Base-by-base conservation (phyloP, 1,140 invertebrate species). In the Penaeus chinensis region DNA sequence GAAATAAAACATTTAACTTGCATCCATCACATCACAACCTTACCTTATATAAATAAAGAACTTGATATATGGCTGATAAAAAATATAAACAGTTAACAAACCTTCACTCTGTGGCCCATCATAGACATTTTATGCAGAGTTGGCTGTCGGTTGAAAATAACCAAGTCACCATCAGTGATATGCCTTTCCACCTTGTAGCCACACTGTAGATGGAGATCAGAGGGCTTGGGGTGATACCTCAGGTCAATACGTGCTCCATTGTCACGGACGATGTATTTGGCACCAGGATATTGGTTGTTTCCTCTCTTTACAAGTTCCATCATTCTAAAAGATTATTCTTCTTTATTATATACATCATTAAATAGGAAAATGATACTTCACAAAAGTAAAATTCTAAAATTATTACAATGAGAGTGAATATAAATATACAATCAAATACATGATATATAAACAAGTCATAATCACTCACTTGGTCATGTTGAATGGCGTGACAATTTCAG, bases 71-170 rank as follows among this genome's bases (percentile, higher is more conserved):
- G 11, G 47, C 47, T 47, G 11, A 47, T 47, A 13, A 7, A 47
- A 10, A 3, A 47, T 47, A 47, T 13, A 47, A 7, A 47, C 47
- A 47, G 47, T 47, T 47, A 7, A 37, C 77, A 85, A 89, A 91
- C 97, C 93, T 99, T 99, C 0, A 99, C 98, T 91, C 97, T 95
- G 93, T 99, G 99, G 90, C 98, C 99, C 99, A 99, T 99, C 99
- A 99, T 99, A 96, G 96, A 98, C 99, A 99, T 99, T 94, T 99
- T 99, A 93, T 99, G 99, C 0, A 99, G 94, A 8, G 99, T 99
- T 0, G 99, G 99, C 91, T 99, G 99, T 89, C 99, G 96, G 93
- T 99, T 99, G 94, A 99, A 99, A 90, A 99, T 98, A 42, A 99
- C 97, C 69, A 99, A 94, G 93, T 99, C 99, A 89, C 99, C 98